Evolutionary conservation across 2,888 invertebrate species (phyloP).

Genomic region (Drosophila picticornis): DNA sequence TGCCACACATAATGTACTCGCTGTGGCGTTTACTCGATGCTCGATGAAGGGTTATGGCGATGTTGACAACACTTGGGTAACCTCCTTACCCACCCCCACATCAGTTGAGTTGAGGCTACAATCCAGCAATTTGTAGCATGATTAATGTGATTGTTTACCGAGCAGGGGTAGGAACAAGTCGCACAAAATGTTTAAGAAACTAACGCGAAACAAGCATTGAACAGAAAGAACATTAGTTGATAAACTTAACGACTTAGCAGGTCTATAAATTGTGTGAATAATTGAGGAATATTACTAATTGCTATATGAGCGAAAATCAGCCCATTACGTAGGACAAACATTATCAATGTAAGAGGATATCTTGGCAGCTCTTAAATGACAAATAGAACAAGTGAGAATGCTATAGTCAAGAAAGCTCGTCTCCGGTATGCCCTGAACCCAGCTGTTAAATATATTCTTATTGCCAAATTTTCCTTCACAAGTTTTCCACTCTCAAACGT

Average conservation of each 20-base stretch:
- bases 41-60: conserved; percentile 69
- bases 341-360: not conserved
- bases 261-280: conserved; percentile 1
- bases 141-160: conserved; percentile 55
- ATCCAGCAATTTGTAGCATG: conserved; percentile 43
- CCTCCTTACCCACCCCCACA: not conserved
- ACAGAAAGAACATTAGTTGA: conserved; percentile 7
- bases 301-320: not conserved
- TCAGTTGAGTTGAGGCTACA: no score
- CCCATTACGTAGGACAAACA: not conserved
- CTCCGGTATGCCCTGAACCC: not conserved
- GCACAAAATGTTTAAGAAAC: conserved; percentile 10
- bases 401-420: not conserved
- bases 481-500: not conserved
- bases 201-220: not conserved
- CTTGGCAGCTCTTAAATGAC: not conserved
- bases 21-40: conserved; percentile 31
- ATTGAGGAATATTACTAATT: not conserved
- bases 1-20: conserved; percentile 10
- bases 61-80: conserved; percentile 67
- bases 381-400: not conserved
- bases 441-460: not conserved
- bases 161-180: conserved; percentile 19
- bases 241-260: not conserved
- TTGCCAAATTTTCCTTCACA: not conserved